Conservation (phyloP, 2,888 invertebrate genomes). For the Caenorhabditis wallacei region DNA sequence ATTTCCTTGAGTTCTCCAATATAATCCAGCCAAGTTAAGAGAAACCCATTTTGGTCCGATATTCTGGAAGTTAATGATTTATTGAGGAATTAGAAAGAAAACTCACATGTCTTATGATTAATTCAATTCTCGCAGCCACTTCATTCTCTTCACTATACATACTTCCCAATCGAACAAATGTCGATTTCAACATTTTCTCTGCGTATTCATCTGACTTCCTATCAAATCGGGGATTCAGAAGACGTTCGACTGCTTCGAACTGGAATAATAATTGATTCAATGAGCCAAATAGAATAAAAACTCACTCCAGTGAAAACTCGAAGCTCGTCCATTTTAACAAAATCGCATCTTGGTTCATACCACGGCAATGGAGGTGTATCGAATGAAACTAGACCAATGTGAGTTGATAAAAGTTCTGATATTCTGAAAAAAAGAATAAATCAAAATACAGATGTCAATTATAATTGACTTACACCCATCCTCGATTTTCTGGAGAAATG, state of each 20-base stretch:
- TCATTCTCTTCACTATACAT: slow-evolving; percentile 85
- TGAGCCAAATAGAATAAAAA: neutral
- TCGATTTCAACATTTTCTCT: slow-evolving; percentile 65
- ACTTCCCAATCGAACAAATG: slow-evolving; percentile 71
- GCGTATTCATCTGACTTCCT: slow-evolving; percentile 48
- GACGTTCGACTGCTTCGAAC: slow-evolving; percentile 55
- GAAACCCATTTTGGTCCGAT: slow-evolving; percentile 89
- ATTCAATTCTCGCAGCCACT: slow-evolving; percentile 89
- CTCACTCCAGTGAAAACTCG: slow-evolving; percentile 50
- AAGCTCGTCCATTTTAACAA: slow-evolving; percentile 48
- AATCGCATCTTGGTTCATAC: slow-evolving; percentile 88
- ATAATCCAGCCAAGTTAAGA: slow-evolving; percentile 88
- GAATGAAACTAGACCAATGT: slow-evolving; percentile 87
- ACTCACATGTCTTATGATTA: slow-evolving; percentile 87
- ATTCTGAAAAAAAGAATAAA: slow-evolving; percentile 82
- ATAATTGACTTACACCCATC: slow-evolving; percentile 84
- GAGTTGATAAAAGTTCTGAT: slow-evolving; percentile 86
- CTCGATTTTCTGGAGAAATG: slow-evolving; percentile 90
- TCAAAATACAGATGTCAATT: too few species aligned
- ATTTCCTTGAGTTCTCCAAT: slow-evolving; percentile 89
- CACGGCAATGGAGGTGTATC: slow-evolving; percentile 89
- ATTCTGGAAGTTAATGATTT: slow-evolving; percentile 85
- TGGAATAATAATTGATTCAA: too few species aligned
- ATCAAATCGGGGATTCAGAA: slow-evolving; percentile 50
- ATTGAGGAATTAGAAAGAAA: neutral